Base-by-base conservation (phyloP, 2,797 vertebrate genomes). In the Halcyon smyrnensis region DNA sequence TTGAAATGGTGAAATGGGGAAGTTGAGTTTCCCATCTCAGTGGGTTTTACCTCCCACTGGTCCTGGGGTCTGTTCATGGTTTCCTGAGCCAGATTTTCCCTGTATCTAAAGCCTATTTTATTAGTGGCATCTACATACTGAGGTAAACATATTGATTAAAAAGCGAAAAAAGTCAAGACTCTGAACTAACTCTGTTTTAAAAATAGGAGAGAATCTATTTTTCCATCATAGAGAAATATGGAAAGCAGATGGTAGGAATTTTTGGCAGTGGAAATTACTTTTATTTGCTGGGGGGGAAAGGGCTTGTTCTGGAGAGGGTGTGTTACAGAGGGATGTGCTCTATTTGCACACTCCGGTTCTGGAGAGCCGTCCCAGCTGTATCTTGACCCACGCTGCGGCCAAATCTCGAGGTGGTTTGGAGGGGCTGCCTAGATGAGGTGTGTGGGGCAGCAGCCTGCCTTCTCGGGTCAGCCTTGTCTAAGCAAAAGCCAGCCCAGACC, bases 131-230 rank as follows among this genome's bases (percentile, higher is more conserved):
- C n/a, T 89, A 19, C 10, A 4, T 76, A 30, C 8, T 65, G 77
- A 94, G 62, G 39, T 79, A 62, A 78, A 86, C 54, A 54, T 28
- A 21, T 65, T 93, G 77, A 86, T 95, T 90, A 62, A 59, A 89
- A 86, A 95, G 69, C 45, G n/a, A 62, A 71, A 77, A 28, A 79
- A 70, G 32, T 77, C 56, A 70, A 63, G 34, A 59, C 57, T 90
- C 62, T 37, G 78, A 88, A 90, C 36, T 65, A 70, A 88, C 78
- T 80, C 54, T 1, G 0, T 60, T 86, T 93, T 88, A 69, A 96
- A 93, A 95, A 88, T 86, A 96, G 77, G 67, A 83, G 53, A 75
- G 48, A 80, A 86, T 88, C 57, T 75, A 51, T 89, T 97, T 95
- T 96, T 89, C 92, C 86, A 32, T 94, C 84, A 45, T 73, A 69